phyloP scores from a whole-genome alignment of 1,140 invertebrate species.

The Achatina immaculata region DNA sequence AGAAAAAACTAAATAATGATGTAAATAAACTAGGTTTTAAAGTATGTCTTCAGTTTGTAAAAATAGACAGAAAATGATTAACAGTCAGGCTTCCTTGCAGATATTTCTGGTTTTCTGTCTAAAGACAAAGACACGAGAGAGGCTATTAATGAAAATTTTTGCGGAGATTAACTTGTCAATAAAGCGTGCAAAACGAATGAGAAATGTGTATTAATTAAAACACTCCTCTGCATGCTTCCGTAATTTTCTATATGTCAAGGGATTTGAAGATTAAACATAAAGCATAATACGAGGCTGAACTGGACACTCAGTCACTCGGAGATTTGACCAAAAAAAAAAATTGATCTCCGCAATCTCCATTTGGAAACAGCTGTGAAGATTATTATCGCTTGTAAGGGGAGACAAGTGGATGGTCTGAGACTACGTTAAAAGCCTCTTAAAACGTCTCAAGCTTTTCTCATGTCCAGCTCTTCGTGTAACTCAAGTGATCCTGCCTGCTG shows the following conservation, averaged over 20 bases:
- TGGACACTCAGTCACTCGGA: neutral
- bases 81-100: too few relatives aligned
- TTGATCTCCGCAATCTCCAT: slow-evolving; percentile 6
- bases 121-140: too few relatives aligned
- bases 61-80: too few relatives aligned
- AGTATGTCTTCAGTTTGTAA: too few relatives aligned
- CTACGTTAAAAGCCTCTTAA: neutral
- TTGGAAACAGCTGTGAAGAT: neutral
- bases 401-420: slow-evolving; percentile 14
- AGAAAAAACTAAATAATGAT: too few relatives aligned
- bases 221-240: neutral
- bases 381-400: slow-evolving; percentile 14
- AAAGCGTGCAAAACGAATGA: neutral
- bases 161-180: neutral
- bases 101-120: too few relatives aligned
- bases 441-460: slow-evolving; percentile 13
- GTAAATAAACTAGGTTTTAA: too few relatives aligned
- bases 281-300: neutral
- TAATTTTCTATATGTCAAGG: neutral
- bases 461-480: slow-evolving; percentile 5
- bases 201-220: neutral
- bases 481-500: slow-evolving; percentile 14
- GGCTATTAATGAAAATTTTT: too few relatives aligned
- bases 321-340: neutral
- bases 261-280: slow-evolving; percentile 15